A percentile compares a stretch with the other conserved stretches of the same genome.
Evolutionary conservation across 2,888 invertebrate genomes (phyloP).

Genomic region (Lutraria lutraria): DNA sequence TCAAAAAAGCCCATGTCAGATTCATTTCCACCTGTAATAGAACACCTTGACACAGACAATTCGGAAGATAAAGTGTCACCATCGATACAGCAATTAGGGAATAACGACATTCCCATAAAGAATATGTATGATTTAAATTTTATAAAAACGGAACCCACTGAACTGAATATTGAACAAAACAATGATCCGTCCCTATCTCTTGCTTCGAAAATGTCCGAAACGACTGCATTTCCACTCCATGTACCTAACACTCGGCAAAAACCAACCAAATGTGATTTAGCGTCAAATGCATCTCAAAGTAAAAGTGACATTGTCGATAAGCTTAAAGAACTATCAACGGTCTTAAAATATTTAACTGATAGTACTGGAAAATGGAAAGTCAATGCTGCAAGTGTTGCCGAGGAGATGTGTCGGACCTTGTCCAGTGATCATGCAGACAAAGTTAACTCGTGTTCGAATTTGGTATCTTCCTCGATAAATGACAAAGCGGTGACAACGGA

Average conservation of each 20-base stretch:
- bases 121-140: background rate
- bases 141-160: background rate
- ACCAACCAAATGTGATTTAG: background rate
- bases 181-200: no score
- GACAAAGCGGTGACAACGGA: background rate
- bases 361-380: background rate
- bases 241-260: slow-evolving; percentile 16
- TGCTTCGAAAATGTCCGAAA: background rate
- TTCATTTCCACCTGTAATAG: background rate
- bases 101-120: background rate
- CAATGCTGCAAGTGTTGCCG: slow-evolving; percentile 17
- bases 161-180: background rate
- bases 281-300: slow-evolving; percentile 27
- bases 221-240: background rate
- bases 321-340: slow-evolving; percentile 48
- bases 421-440: background rate
- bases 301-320: slow-evolving; percentile 56
- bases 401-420: slow-evolving; percentile 23
- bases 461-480: background rate
- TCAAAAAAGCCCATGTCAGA: background rate
- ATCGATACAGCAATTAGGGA: background rate
- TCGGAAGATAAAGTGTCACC: background rate
- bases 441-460: background rate
- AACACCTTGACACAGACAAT: background rate
- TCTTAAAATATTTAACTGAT: slow-evolving; percentile 41